Base-by-base conservation (phyloP, 1,140 invertebrate species). In the Drosophila neocordata region DNA sequence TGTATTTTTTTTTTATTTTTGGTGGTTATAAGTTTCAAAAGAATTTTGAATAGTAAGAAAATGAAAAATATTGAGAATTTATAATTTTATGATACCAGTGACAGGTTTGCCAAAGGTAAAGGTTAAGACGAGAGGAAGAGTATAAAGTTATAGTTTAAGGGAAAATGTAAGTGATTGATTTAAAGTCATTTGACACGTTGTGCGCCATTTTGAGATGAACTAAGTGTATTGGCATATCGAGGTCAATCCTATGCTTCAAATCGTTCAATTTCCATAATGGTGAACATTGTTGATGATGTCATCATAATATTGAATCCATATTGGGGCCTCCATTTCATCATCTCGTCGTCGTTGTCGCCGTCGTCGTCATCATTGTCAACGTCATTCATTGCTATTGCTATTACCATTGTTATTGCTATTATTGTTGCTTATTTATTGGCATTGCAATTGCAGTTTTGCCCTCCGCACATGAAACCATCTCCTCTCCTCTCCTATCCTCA, bases 371-470 rank as follows among this genome's bases (percentile, higher is more conserved):
- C 65, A 76, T 75, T 76, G 73, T 76, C 73, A 76, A 76, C 73
- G 73, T 76, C 73, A 76, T 76, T 59, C 73, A 76, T 75, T 62
- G 58, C 60, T 61, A 35, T 60, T 67, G 56, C 38, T 58, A 18
- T 38, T 53, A 24, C 7, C 34, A 56, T 55, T 59, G 68, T 37
- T 59, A 59, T 58, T 52, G 69, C 56, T 60, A 56, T 67, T 67
- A 48, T 35, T 68, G 65, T 74, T 74, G 70, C 72, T 67, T 61
- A 74, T 68, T 38, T 51, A 64, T 55, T 71, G 67, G 56, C 70
- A 62, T 68, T 71, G 52, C 69, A 57, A 78, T 79, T 84, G 80
- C 80, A 83, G 70, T 85, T 73, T 73, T 78, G 31, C 38, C 44
- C 53, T 69, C 73, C 27, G 27, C 27, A 31, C 27, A 31, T 31